Evolutionary conservation across 2,888 invertebrate genomes (phyloP).

Genomic region (Phaedon cochleariae): DNA sequence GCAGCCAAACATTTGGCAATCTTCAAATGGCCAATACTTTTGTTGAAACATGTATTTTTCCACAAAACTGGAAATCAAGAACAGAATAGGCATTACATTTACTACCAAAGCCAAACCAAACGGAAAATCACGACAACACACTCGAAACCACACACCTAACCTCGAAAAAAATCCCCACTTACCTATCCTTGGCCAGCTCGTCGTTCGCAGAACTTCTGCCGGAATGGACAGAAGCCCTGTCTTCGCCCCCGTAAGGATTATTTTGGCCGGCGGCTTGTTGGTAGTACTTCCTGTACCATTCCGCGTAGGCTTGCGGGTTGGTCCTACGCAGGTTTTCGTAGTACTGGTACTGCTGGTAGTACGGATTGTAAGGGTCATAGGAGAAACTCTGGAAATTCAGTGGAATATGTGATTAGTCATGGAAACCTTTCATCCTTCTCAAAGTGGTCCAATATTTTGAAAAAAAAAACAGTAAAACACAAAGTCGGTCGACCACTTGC

Average conservation of each 20-base stretch:
- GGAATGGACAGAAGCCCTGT: conserved; percentile 82
- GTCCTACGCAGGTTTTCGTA: conserved; percentile 79
- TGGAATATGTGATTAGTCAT: too few relatives aligned
- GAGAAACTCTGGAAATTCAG: conserved; percentile 57
- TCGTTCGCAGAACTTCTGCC: conserved; percentile 84
- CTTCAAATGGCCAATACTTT: too few relatives aligned
- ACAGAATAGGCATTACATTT: too few relatives aligned
- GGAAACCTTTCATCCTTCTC: too few relatives aligned
- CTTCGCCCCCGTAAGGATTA: conserved; percentile 64
- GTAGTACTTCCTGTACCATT: conserved; percentile 78
- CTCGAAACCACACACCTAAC: background rate
- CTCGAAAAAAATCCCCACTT: conserved; percentile 51
- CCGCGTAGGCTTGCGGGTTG: conserved; percentile 82
- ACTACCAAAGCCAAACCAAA: background rate
- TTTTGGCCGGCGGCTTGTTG: conserved; percentile 53
- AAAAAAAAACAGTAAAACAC: too few relatives aligned
- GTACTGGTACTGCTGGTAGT: conserved; percentile 74
- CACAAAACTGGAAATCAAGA: too few relatives aligned
- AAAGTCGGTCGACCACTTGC: too few relatives aligned
- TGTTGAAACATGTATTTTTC: too few relatives aligned
- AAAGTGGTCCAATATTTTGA: too few relatives aligned
- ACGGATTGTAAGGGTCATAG: conserved; percentile 69
- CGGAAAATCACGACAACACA: conserved; percentile 15
- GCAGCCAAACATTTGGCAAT: background rate
- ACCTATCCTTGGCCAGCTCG: conserved; percentile 66